phyloP scores from a whole-genome alignment of 2,113 vertebrate genomes.

The human region GRCh38 chr14:85272001-85272500 shows the following conservation, averaged over 20 bases:
- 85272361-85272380: neutral
- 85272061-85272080: neutral
- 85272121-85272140: neutral
- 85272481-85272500: neutral
- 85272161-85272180: neutral
- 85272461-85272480: neutral
- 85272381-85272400: neutral
- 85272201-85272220: neutral
- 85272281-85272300: neutral
- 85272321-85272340: slow-evolving; percentile 35
- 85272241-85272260: neutral
- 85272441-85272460: neutral
- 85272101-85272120: neutral
- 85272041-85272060: neutral
- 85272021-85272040: neutral
- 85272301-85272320: neutral
- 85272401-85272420: neutral
- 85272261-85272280: neutral
- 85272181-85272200: too few species aligned
- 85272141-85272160: neutral
- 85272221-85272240: neutral
- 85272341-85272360: neutral
- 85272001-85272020: neutral
- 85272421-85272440: neutral
- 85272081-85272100: neutral